A percentile compares a stretch with the other conserved stretches of the same genome.
phyloP scores from a whole-genome alignment of 2,113 vertebrate genomes.

The Salvelinus alpinus region DNA sequence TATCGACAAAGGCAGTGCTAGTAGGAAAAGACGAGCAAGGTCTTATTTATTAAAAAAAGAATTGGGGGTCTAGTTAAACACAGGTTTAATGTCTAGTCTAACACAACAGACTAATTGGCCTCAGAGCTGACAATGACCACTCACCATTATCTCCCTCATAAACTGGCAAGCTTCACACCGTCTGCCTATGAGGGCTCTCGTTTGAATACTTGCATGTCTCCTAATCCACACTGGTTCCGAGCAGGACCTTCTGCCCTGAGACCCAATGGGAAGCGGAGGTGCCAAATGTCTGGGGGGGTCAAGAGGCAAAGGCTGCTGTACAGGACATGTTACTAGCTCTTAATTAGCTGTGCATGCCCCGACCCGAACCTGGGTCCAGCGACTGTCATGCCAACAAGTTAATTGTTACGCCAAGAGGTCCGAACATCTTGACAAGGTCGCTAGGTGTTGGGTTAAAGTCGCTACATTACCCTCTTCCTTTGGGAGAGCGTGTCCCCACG shows the following conservation, averaged over 20 bases:
- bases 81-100: too few species aligned
- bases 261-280: constrained; percentile 28
- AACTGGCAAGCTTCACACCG: constrained; percentile 52
- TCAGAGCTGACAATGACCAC: neutral
- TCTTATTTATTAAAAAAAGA: too few species aligned
- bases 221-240: constrained; percentile 27
- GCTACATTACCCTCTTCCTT: neutral
- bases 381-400: too few species aligned
- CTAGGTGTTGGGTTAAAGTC: too few species aligned
- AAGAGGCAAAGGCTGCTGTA: constrained; percentile 36
- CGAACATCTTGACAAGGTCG: too few species aligned
- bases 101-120: neutral
- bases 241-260: neutral
- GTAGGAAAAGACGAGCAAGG: too few species aligned
- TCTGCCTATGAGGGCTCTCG: constrained; percentile 31
- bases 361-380: too few species aligned
- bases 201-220: constrained; percentile 52
- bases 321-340: constrained; percentile 10
- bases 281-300: constrained; percentile 48
- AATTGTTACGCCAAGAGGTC: too few species aligned
- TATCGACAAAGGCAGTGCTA: too few species aligned
- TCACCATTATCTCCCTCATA: constrained; percentile 31
- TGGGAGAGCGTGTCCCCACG: too few species aligned
- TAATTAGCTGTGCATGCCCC: constrained; percentile 31
- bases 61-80: too few species aligned